Base-by-base conservation (phyloP, 2,888 invertebrate species). In the Chrysolina oricalcia region DNA sequence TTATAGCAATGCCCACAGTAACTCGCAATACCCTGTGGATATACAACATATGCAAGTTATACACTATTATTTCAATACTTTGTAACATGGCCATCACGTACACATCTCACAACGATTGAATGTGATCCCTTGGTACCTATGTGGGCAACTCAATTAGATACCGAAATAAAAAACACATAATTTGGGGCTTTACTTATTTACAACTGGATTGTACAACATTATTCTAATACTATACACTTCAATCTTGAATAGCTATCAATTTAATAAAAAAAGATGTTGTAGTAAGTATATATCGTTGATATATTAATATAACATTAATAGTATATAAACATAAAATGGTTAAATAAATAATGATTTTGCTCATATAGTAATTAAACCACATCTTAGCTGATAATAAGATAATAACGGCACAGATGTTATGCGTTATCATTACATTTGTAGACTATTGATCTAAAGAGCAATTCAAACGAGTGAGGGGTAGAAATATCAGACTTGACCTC, bases 171-270 rank as follows among this genome's bases (percentile, higher is more conserved):
- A 56, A 10, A 63, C 72, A n/a, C 40, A 10, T 62, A 53, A 74
- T 79, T 77, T 79, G 74, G 66, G 68, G 73, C 64, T 77, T 79
- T 80, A 78, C 88, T 87, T 89, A 89, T 88, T 89, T 89, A 89
- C 89, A 89, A 87, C 88, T 85, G 88, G 88, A 88, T 88, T 87
- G 86, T 88, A 88, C 87, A 88, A 83, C 85, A 87, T 87, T 87
- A 87, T 85, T 85, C 86, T 87, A 86, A 88, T 88, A 88, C 88
- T 89, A 88, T 89, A 88, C 88, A 89, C 85, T 88, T 87, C 85
- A 80, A 87, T 85, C 85, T 86, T 83, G 83, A 87, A 88, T 87
- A 86, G 85, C 86, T 87, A 86, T 86, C 84, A 87, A 83, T 86
- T 86, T 87, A 86, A 87, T 87, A 87, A 88, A 88, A 87, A 87